These are phyloP conservation scores for Drosophila elegans DNA, from an alignment of 1,140 invertebrate species.

Conservation along the genomic window DNA sequence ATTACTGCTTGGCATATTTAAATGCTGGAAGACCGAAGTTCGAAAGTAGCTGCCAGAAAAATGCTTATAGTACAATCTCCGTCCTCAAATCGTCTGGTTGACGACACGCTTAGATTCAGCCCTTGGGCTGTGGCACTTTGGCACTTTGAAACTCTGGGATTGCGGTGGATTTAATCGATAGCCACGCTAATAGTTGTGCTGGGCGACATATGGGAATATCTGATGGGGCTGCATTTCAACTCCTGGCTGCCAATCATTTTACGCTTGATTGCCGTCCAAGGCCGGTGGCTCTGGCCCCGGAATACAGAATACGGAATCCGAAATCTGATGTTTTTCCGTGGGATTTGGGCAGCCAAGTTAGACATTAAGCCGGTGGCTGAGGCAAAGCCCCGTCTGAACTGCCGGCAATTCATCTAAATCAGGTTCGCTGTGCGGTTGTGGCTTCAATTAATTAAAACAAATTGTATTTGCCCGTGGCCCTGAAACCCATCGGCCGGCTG, in stretches of 20 bases:
- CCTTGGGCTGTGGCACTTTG: constrained; percentile 19
- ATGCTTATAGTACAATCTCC: constrained; percentile 47
- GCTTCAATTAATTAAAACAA: constrained; percentile 81
- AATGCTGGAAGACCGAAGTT: constrained; percentile 48
- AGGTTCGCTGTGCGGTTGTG: constrained; percentile 62
- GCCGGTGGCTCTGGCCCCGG: constrained; percentile 20
- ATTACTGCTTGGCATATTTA: constrained; percentile 51
- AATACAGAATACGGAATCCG: not conserved
- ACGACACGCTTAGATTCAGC: constrained; percentile 53
- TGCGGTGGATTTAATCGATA: constrained; percentile 67
- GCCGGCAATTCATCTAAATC: constrained; percentile 71
- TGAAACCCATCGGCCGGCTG: constrained; percentile 1
- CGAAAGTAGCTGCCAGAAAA: constrained; percentile 57
- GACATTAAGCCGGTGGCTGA: constrained; percentile 46
- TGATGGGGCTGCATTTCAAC: constrained; percentile 47
- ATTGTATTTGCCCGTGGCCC: constrained; percentile 61
- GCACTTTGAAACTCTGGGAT: constrained; percentile 26
- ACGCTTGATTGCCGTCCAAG: constrained; percentile 67
- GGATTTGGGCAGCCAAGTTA: constrained; percentile 43
- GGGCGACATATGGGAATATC: constrained; percentile 72
- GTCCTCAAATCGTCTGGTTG: constrained; percentile 61
- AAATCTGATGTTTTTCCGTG: constrained; percentile 10
- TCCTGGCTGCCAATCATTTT: constrained; percentile 60
- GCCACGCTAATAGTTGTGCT: constrained; percentile 52
- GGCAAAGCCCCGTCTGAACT: constrained; percentile 34